These are phyloP conservation scores for Drosophila yakuba DNA, from an alignment of 1,140 invertebrate genomes.

Conservation along the genomic window DNA sequence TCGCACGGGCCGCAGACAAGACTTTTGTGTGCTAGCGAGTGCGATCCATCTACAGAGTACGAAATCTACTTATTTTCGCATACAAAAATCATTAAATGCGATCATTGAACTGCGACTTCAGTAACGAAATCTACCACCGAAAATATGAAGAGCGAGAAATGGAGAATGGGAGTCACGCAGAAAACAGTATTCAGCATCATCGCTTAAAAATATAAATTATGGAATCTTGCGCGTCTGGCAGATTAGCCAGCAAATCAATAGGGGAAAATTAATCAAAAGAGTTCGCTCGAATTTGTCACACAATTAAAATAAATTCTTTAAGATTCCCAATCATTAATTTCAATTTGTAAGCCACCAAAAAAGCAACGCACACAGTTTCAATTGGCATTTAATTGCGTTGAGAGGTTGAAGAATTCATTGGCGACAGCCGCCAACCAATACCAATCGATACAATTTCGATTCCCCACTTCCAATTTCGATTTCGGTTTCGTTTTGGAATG, in stretches of 20 bases:
- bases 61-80: constrained; percentile 82
- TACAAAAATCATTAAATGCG: constrained; percentile 82
- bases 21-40: constrained; percentile 45
- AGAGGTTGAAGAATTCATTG: constrained; percentile 66
- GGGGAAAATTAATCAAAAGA: constrained; percentile 60
- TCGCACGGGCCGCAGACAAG: constrained; percentile 66
- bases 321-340: constrained; percentile 65
- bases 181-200: constrained; percentile 46
- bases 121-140: constrained; percentile 38
- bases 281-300: constrained; percentile 70
- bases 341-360: constrained; percentile 47
- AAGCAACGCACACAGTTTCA: constrained; percentile 56
- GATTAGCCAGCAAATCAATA: constrained; percentile 66
- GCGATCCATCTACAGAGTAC: constrained; percentile 62
- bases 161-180: constrained; percentile 21
- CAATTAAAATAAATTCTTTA: constrained; percentile 63
- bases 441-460: constrained; percentile 75
- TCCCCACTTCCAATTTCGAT: constrained; percentile 51
- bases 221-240: constrained; percentile 20
- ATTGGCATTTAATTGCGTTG: constrained; percentile 79
- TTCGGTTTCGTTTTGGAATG: constrained; percentile 68
- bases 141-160: background rate
- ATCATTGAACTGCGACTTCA: constrained; percentile 67
- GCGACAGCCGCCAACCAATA: constrained; percentile 69
- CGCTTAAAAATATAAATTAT: constrained; percentile 68